Base-by-base conservation (phyloP, 2,888 invertebrate genomes). In the Metalampra italica region DNA sequence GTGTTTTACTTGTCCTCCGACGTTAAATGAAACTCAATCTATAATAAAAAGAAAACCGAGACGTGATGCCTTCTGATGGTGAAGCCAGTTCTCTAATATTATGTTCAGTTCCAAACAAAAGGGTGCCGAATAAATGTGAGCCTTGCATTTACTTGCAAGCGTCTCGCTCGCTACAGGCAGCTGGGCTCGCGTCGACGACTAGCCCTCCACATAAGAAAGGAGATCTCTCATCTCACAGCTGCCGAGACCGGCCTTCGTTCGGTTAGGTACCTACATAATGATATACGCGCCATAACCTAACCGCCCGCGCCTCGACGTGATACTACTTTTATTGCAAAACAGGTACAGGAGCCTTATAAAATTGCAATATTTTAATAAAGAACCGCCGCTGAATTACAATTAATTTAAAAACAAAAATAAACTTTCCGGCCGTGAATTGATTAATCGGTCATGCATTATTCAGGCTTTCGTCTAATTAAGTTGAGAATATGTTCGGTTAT, bases 341-440 rank as follows among this genome's bases (percentile, higher is more conserved):
- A 64, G 75, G 80, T 74, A 68, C 78, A 66, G 71, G 56, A 76
- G 75, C 74, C 67, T 68, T 78, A 81, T 77, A 79, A 80, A 80
- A 82, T 69, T 77, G 78, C 78, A 74, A 81, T 83, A 83, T 84
- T 80, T 82, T 82, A 82, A 80, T 78, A 81, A 75, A 71, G 69
- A 71, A 72, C 74, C 59, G 67, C 66, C 66, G 68, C 60, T 71
- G 81, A 74, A 82, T 82, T 75, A 71, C 70, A 82, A 83, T 82
- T 80, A 80, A 78, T 79, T 73, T 65, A 57, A 56, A 61, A 69
- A 75, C 78, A 76, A 74, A 72, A 69, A 72, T 68, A 67, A 74
- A 72, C 72, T 65, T 41, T 13, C 51, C 52, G 52, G 53, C 54
- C 58, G 54, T 56, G 63, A 68, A 70, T 71, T 70, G 68, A 78